Evolutionary conservation across 2,888 invertebrate genomes (phyloP).

Genomic region (Lithosia quadra): DNA sequence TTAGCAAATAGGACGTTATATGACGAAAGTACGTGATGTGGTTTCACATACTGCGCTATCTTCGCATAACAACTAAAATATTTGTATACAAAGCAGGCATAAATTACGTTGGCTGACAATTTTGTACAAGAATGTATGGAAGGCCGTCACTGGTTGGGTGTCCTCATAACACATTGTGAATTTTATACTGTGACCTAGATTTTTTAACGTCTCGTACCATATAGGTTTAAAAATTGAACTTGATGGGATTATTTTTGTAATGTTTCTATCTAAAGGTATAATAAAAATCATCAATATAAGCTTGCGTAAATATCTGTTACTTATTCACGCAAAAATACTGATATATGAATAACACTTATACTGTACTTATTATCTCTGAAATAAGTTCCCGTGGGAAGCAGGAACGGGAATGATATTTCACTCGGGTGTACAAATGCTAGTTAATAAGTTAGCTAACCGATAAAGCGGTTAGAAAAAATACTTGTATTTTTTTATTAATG

Average conservation of each 20-base stretch:
- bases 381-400: too few species aligned
- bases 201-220: not conserved
- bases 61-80: not conserved
- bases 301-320: too few species aligned
- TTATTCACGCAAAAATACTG: too few species aligned
- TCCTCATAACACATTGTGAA: not conserved
- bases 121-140: not conserved
- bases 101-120: not conserved
- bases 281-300: too few species aligned
- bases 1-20: not conserved
- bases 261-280: not conserved
- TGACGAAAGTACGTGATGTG: not conserved
- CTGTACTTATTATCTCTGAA: too few species aligned
- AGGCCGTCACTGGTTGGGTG: not conserved
- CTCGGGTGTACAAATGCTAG: too few species aligned
- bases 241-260: not conserved
- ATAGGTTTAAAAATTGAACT: not conserved
- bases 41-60: not conserved
- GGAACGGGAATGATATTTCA: too few species aligned
- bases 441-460: too few species aligned
- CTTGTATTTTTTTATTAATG: not conserved
- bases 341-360: too few species aligned
- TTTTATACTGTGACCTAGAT: slow-evolving; percentile 3
- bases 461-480: not conserved
- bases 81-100: not conserved